Evolutionary conservation across 2,888 invertebrate genomes (phyloP).

Genomic region (Mayetiola destructor): DNA sequence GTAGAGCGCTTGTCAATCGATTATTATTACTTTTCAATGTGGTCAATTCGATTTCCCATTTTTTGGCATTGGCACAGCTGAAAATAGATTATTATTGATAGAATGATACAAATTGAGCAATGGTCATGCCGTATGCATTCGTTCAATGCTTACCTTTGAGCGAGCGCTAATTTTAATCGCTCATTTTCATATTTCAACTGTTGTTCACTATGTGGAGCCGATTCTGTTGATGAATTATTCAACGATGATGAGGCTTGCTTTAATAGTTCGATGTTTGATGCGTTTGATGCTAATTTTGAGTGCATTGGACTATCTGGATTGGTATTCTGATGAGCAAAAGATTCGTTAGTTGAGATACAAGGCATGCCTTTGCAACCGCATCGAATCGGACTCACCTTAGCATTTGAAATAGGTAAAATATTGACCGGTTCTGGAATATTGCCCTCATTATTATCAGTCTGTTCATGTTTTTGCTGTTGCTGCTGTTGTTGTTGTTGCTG

Average conservation of each 20-base stretch:
- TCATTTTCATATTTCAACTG: constrained; percentile 96
- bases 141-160: constrained; percentile 60
- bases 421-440: too few species aligned
- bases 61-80: constrained; percentile 95
- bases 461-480: not conserved
- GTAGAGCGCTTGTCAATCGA: constrained; percentile 84
- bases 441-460: constrained; percentile 30
- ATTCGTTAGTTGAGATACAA: not conserved
- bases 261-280: constrained; percentile 19
- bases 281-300: constrained; percentile 25
- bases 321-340: constrained; percentile 25
- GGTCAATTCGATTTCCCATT: constrained; percentile 94
- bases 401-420: constrained; percentile 36
- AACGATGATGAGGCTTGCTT: constrained; percentile 22
- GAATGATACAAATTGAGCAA: not conserved
- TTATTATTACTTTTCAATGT: constrained; percentile 94
- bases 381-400: not conserved
- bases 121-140: not conserved
- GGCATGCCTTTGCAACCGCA: not conserved
- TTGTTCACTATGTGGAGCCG: constrained; percentile 45
- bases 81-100: not conserved
- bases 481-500: constrained; percentile 5
- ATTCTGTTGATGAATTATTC: constrained; percentile 23
- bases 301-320: constrained; percentile 39
- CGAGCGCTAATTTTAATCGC: constrained; percentile 82